Conservation (phyloP, 2,888 invertebrate genomes). For the Alloscopus bannaensis region DNA sequence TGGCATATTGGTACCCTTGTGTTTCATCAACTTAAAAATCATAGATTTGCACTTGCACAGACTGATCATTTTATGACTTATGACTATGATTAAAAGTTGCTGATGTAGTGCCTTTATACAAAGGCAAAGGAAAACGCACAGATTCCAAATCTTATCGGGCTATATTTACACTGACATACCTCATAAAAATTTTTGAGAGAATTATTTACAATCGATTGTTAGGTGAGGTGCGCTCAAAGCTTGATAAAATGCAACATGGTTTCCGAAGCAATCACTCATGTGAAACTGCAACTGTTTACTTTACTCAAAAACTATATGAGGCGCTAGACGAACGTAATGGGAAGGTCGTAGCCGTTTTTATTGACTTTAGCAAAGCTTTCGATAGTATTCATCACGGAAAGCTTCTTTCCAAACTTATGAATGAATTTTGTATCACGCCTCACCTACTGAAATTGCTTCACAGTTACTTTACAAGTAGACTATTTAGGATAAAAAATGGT, state of each 20-base stretch:
- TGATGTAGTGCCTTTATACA: conserved; percentile 1
- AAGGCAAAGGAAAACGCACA: background rate
- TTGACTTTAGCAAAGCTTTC: conserved; percentile 49
- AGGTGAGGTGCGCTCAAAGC: background rate
- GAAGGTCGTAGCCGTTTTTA: background rate
- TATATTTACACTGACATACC: background rate
- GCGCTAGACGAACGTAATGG: background rate
- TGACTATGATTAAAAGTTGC: too few relatives aligned
- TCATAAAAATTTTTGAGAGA: background rate
- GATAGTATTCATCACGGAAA: conserved; percentile 12
- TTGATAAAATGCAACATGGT: background rate
- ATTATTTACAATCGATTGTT: background rate
- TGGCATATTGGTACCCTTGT: too few relatives aligned
- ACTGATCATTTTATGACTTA: too few relatives aligned
- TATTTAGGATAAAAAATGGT: conserved; percentile 41
- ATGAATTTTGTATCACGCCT: background rate
- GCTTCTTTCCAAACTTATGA: conserved; percentile 32
- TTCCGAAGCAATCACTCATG: background rate
- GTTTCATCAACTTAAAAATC: too few relatives aligned
- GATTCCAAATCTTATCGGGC: background rate
- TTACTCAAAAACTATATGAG: background rate
- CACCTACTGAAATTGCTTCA: conserved; percentile 22
- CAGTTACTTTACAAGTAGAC: conserved; percentile 27
- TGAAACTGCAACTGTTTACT: conserved; percentile 1
- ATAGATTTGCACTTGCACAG: too few relatives aligned